Evolutionary conservation across 2,888 invertebrate species (phyloP), one percentile per base, ranked within the genome.

Genomic region (Oligia fasciuncula): DNA sequence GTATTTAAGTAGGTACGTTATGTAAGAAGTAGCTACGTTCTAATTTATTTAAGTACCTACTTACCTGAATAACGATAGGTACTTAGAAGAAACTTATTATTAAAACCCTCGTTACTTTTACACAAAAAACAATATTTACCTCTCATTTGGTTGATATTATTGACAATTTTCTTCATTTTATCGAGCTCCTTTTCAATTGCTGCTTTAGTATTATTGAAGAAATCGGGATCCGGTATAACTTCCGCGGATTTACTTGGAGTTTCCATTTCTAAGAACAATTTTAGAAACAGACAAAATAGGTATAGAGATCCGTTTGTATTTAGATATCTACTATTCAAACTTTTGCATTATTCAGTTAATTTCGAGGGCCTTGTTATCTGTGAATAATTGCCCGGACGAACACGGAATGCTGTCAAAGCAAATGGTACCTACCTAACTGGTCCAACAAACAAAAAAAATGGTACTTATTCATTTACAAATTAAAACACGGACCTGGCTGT

Each of bases 81-180:
- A 70, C 23, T 9, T 35, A 35, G 8, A 23, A 73, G 0, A 8
- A 13, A 70, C 13, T 40, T 35, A 49, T 23, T 14, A 29, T 73
- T 17, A 40, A 68, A 23, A 35, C 23, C 14, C 23, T 46, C 68
- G 0, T 13, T 43, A 57, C 3, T 11, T 65, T 23, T 46, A 13
- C 19, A 69, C 5, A 43, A 77, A 51, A 51, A 54, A 65, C 14
- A 29, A 49, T 60, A 29, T 46, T 46, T 46, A 77, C 67, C 96
- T 94, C 95, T 91, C 93, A 96, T 94, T 91, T 94, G 94, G 84
- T 93, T 96, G 4, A 96, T 89, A 62, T 89, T 92, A 76, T 96
- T 94, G 3, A 94, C 91, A 70, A 94, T 90, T 91, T 94, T 95
- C 90, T 95, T 95, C 87, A 96, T 87, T 84, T 92, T 91, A 6